A percentile compares a stretch with the other conserved stretches of the same genome.
Conservation (phyloP, 2,113 vertebrate species). For the Clarias macrocephalus region DNA sequence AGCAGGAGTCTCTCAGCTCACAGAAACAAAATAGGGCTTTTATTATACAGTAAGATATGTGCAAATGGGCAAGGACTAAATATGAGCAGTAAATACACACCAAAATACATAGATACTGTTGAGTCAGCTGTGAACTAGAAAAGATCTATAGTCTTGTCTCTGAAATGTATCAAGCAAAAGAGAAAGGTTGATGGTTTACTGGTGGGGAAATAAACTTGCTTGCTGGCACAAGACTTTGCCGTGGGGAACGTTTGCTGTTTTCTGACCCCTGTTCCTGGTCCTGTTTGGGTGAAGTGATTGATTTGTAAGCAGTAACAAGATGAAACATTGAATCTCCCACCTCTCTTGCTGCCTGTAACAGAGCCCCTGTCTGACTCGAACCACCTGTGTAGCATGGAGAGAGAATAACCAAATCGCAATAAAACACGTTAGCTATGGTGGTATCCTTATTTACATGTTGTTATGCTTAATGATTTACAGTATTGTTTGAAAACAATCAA, state of each 20-base stretch:
- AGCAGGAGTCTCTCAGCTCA: background rate
- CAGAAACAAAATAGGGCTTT: background rate
- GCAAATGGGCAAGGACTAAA: background rate
- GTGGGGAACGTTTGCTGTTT: too few species aligned
- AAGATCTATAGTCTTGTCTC: background rate
- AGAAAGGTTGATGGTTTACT: background rate
- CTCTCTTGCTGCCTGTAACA: slow-evolving; percentile 70
- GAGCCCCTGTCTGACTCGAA: slow-evolving; percentile 56
- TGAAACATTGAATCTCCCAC: slow-evolving; percentile 71
- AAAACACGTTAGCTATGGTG: background rate
- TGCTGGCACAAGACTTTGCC: background rate
- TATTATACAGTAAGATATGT: background rate
- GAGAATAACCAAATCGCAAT: background rate
- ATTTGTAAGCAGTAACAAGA: slow-evolving; percentile 65
- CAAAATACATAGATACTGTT: background rate
- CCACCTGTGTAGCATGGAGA: slow-evolving; percentile 62
- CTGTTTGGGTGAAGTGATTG: background rate
- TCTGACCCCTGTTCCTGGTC: background rate
- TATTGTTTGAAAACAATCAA: background rate
- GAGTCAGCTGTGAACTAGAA: background rate
- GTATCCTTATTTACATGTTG: background rate
- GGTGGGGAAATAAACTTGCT: background rate
- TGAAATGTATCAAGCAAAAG: background rate
- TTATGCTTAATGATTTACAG: background rate
- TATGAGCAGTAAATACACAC: background rate